Conservation (phyloP, 2,888 invertebrate species). For the Ormyrus pomaceus region DNA sequence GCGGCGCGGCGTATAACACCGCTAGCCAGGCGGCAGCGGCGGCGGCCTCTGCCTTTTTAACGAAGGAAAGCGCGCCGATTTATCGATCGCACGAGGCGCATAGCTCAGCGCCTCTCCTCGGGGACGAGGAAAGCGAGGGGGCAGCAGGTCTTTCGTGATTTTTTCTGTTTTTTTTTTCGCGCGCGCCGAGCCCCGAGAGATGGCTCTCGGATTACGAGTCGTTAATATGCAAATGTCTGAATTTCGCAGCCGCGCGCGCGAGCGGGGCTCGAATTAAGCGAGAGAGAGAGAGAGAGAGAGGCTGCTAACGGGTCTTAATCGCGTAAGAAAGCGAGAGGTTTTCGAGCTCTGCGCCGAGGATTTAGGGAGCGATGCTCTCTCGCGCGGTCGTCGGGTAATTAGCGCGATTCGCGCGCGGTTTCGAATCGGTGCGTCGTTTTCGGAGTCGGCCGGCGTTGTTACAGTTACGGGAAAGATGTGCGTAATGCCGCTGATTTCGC, state of each 20-base stretch:
- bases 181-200: not conserved
- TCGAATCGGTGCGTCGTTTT: too few species aligned
- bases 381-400: too few species aligned
- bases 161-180: not conserved
- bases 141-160: not conserved
- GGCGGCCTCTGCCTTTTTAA: constrained; percentile 19
- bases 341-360: too few species aligned
- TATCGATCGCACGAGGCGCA: constrained; percentile 22
- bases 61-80: constrained; percentile 40
- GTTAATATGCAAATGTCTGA: constrained; percentile 51
- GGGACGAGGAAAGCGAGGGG: constrained; percentile 16
- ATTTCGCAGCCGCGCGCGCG: constrained; percentile 34
- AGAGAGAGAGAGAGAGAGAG: not conserved
- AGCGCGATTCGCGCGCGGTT: too few species aligned
- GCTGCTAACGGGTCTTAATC: not conserved
- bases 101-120: not conserved
- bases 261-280: constrained; percentile 17
- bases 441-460: too few species aligned
- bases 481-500: too few species aligned
- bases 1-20: constrained; percentile 1
- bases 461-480: too few species aligned
- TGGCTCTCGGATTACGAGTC: constrained; percentile 26
- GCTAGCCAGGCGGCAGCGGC: not conserved
- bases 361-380: too few species aligned
- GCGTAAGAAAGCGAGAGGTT: too few species aligned